Conservation (phyloP, 2,797 vertebrate genomes). For the Rhyacichthys aspro region DNA sequence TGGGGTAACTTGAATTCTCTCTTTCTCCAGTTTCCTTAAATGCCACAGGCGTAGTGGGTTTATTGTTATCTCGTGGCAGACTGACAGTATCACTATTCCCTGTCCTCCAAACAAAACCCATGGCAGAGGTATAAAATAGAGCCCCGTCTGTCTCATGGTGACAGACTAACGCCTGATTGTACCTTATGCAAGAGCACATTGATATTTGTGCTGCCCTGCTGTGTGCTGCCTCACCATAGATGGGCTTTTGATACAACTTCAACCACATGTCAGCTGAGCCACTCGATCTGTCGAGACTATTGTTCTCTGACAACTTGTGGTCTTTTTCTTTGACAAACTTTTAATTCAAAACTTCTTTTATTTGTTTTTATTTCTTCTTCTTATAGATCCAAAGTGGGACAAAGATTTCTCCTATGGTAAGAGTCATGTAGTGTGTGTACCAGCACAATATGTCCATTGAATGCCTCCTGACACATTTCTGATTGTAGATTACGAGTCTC, state of each 20-base stretch:
- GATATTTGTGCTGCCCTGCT: slow-evolving; percentile 46
- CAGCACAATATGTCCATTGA: not conserved
- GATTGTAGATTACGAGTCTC: slow-evolving; percentile 67
- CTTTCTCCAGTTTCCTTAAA: slow-evolving; percentile 47
- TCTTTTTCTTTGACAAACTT: slow-evolving; percentile 32
- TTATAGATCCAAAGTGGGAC: slow-evolving; percentile 55
- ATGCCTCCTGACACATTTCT: slow-evolving; percentile 21
- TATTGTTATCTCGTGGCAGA: slow-evolving; percentile 61
- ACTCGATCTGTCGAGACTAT: slow-evolving; percentile 37
- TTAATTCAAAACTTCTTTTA: slow-evolving; percentile 36
- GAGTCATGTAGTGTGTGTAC: slow-evolving; percentile 18
- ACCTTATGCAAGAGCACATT: slow-evolving; percentile 58
- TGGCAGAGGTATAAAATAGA: slow-evolving; percentile 45
- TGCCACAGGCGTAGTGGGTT: slow-evolving; percentile 51
- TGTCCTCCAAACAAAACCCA: slow-evolving; percentile 61
- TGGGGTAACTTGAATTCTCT: slow-evolving; percentile 50
- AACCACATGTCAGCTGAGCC: slow-evolving; percentile 48
- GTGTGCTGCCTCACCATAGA: slow-evolving; percentile 38
- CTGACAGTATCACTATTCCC: slow-evolving; percentile 64
- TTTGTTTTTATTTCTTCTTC: slow-evolving; percentile 16
- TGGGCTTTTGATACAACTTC: slow-evolving; percentile 53
- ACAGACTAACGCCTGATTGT: slow-evolving; percentile 68
- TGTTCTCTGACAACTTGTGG: slow-evolving; percentile 35
- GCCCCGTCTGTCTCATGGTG: slow-evolving; percentile 45
- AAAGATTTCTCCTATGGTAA: slow-evolving; percentile 74